phyloP scores from a whole-genome alignment of 2,888 invertebrate genomes.

The Crioceris asparagi region DNA sequence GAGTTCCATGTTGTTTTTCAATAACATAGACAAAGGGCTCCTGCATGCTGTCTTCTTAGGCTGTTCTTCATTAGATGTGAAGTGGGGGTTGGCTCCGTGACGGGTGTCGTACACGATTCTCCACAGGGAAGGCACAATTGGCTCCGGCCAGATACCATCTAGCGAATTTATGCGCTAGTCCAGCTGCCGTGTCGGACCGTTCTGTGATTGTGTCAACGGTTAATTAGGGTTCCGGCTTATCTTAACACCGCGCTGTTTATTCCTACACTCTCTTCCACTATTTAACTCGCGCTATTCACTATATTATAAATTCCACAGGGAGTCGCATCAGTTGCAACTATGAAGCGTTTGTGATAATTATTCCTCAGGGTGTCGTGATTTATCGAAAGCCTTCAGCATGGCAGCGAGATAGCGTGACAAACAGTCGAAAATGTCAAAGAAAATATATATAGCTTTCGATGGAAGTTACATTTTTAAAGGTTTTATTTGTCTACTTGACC shows the following conservation, averaged over 20 bases:
- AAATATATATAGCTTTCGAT: background rate
- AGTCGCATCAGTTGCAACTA: slow-evolving; percentile 8
- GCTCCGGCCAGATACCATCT: slow-evolving; percentile 24
- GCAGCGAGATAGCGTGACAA: background rate
- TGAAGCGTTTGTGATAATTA: slow-evolving; percentile 11
- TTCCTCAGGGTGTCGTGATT: slow-evolving; percentile 5
- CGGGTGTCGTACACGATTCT: slow-evolving; percentile 18
- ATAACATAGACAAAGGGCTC: too few species aligned
- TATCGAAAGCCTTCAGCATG: background rate
- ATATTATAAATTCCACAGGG: slow-evolving; percentile 11
- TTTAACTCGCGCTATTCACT: slow-evolving; percentile 16
- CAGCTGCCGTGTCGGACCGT: slow-evolving; percentile 29
- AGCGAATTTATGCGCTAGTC: slow-evolving; percentile 27
- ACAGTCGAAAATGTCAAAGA: background rate
- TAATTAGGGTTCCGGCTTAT: slow-evolving; percentile 32
- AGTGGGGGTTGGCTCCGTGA: slow-evolving; percentile 19
- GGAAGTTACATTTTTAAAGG: background rate
- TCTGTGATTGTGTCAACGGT: slow-evolving; percentile 33
- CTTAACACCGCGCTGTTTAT: slow-evolving; percentile 24
- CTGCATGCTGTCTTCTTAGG: too few species aligned
- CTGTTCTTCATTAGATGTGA: too few species aligned
- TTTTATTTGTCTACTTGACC: slow-evolving; percentile 7
- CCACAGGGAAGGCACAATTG: slow-evolving; percentile 25
- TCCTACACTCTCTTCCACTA: slow-evolving; percentile 22
- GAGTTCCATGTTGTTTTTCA: too few species aligned